Evolutionary conservation across 2,113 vertebrate genomes (phyloP), one percentile per base, ranked within the genome.

Genomic region (Pluvialis apricaria): DNA sequence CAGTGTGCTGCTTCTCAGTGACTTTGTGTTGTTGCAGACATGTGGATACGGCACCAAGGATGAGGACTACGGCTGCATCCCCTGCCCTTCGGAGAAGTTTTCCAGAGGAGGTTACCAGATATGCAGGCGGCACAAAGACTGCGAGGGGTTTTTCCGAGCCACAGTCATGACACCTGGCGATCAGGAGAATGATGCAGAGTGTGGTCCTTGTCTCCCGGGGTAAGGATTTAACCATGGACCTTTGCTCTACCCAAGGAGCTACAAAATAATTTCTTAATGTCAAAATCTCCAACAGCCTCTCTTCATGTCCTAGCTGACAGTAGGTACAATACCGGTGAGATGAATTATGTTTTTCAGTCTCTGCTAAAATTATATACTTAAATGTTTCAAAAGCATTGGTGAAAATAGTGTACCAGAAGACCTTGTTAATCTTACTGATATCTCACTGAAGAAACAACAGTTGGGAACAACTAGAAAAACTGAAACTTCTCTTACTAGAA

Each of bases 61-160:
- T 5, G 99, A 99, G 21, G 99, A 99, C 96, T 99, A 99, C 0
- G 97, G 98, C 94, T 99, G 99, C 9, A 82, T 99, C 61, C 97
- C 99, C 22, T 99, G 99, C 92, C 98, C 98, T 1, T 97, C 98
- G 0, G 99, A 99, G 93, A 99, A 99, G 95, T 99, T 99, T 82
- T 99, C 99, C 81, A 99, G 98, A 97, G 99, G 99, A 76, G 99
- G 99, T 55, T 99, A 99, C 90, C 99, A 99, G 98, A 99, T 99
- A 95, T 99, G 99, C 98, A 97, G 99, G 71, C 97, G 99, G 13
- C 99, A 99, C 96, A 99, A 99, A 94, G 99, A 99, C 98, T 99
- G 99, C 0, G 99, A 99, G 70, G 98, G 99, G 0, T 98, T 99
- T 96, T 99, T 99, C 90, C 98, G 99, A 76, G 99, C 99, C 89